These are phyloP conservation scores for Cetoscarus ocellatus DNA, from an alignment of 2,797 vertebrate genomes.

Conservation along the genomic window DNA sequence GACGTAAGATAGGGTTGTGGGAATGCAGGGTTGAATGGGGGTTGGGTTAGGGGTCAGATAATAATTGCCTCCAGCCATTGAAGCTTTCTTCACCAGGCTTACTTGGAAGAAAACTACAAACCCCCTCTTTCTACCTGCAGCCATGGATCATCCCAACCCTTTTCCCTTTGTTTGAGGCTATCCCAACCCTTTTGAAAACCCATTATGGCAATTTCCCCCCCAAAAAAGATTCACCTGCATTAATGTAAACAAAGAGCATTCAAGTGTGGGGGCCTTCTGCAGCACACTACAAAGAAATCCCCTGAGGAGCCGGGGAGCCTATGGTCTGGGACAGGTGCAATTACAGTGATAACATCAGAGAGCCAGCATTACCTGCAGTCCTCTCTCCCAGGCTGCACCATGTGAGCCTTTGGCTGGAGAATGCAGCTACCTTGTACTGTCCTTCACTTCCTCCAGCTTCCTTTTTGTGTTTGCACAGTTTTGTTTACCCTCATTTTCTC, in stretches of 20 bases:
- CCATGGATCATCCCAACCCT: conserved; percentile 58
- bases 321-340: conserved; percentile 86
- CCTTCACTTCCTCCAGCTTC: conserved; percentile 55
- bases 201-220: conserved; percentile 82
- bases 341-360: conserved; percentile 88
- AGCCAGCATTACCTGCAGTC: conserved; percentile 73
- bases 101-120: conserved; percentile 46
- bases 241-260: conserved; percentile 88
- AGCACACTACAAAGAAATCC: conserved; percentile 83
- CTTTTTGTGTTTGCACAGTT: conserved; percentile 42
- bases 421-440: conserved; percentile 68
- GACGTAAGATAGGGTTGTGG: conserved; percentile 40
- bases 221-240: conserved; percentile 74
- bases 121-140: conserved; percentile 69
- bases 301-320: conserved; percentile 76
- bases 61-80: conserved; percentile 60
- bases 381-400: conserved; percentile 62
- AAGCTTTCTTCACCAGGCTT: conserved; percentile 42
- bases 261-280: conserved; percentile 76
- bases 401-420: conserved; percentile 48
- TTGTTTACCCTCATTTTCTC: conserved; percentile 34
- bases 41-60: conserved; percentile 53
- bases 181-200: conserved; percentile 72
- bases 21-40: conserved; percentile 43
- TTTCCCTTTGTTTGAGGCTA: conserved; percentile 71